Evolutionary conservation across 2,888 invertebrate species (phyloP).

Genomic region (Caenorhabditis zanzibari): DNA sequence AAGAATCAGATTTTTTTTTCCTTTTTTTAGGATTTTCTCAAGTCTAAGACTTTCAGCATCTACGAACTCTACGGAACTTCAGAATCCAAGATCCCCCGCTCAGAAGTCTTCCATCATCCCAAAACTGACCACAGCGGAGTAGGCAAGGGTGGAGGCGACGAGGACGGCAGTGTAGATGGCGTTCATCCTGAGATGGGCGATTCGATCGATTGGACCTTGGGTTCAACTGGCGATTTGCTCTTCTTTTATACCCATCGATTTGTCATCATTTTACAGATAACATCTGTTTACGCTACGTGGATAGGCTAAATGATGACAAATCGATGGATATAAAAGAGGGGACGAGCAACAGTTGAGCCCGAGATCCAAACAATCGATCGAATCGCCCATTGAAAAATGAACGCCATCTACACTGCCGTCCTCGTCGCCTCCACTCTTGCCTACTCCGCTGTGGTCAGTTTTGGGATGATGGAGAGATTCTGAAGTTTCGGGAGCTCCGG

Average conservation of each 20-base stretch:
- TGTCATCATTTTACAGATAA: constrained; percentile 25
- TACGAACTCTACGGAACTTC: no score
- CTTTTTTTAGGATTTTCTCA: no score
- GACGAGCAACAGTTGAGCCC: background rate
- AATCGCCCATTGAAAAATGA: constrained; percentile 14
- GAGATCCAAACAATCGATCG: constrained; percentile 26
- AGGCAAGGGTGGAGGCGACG: constrained; percentile 38
- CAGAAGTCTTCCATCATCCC: no score
- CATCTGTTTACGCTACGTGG: constrained; percentile 8
- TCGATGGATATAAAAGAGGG: constrained; percentile 1
- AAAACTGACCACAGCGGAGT: constrained; percentile 30
- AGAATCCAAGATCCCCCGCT: no score
- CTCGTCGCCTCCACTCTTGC: constrained; percentile 30
- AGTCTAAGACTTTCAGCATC: no score
- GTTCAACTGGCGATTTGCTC: background rate
- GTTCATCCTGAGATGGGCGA: constrained; percentile 14
- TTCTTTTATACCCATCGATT: constrained; percentile 25
- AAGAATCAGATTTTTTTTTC: no score
- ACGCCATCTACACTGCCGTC: constrained; percentile 19
- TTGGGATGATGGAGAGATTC: background rate
- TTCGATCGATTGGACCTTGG: constrained; percentile 17
- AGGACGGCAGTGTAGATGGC: constrained; percentile 42
- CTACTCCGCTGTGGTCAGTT: constrained; percentile 24
- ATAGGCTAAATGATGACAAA: constrained; percentile 15
- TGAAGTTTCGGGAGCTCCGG: background rate